A percentile compares a stretch with the other conserved stretches of the same genome.
These are phyloP conservation scores for Saccostrea echinata DNA, from an alignment of 1,140 invertebrate species.

Conservation along the genomic window DNA sequence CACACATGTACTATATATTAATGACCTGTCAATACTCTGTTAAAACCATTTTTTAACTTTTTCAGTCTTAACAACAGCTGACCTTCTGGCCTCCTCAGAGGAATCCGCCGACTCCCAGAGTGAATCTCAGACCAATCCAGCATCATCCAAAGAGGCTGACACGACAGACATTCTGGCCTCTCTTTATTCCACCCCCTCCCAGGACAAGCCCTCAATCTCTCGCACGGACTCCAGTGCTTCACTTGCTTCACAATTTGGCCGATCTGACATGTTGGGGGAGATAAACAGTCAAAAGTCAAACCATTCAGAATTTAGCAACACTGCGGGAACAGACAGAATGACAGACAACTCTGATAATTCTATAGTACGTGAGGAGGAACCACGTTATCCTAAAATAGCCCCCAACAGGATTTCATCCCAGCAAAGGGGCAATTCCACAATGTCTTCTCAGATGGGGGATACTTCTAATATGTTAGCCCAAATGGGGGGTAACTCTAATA, in stretches of 20 bases:
- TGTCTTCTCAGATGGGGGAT: not conserved
- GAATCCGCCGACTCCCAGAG: not conserved
- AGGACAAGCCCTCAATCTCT: constrained; percentile 9
- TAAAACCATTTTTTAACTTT: not conserved
- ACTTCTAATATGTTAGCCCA: not conserved
- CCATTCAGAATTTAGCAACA: not conserved
- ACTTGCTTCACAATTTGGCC: constrained; percentile 19
- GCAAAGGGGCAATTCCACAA: not conserved
- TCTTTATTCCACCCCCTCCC: constrained; percentile 17
- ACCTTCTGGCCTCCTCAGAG: constrained; percentile 11
- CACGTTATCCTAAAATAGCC: not conserved
- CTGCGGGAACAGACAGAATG: not conserved
- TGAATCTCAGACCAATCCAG: not conserved
- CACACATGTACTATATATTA: too few relatives aligned
- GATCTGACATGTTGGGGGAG: not conserved
- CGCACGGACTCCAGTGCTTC: constrained; percentile 36
- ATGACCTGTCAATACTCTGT: not conserved
- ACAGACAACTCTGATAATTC: not conserved
- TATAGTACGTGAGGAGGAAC: not conserved
- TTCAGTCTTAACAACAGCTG: constrained; percentile 31
- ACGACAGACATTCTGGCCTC: constrained; percentile 21
- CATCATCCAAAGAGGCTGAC: constrained; percentile 26
- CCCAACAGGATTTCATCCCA: not conserved
- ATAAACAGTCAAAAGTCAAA: not conserved
- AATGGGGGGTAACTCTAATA: not conserved